phyloP scores from a whole-genome alignment of 2,888 invertebrate genomes.

The Neoaliturus tenellus region DNA sequence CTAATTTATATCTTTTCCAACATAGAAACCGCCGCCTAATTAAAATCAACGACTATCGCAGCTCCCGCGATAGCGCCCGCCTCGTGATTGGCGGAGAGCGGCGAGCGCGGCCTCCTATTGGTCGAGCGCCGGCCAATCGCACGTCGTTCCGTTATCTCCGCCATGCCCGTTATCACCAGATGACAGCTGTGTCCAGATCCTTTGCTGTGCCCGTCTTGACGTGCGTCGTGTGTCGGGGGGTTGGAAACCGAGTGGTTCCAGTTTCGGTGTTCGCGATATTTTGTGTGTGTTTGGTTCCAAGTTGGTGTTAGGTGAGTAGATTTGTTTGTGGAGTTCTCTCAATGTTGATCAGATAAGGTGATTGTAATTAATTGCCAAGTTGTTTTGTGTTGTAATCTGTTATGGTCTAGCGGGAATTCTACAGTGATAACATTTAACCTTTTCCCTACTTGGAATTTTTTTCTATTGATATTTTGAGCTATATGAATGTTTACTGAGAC shows the following conservation, averaged over 20 bases:
- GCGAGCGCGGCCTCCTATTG: background rate
- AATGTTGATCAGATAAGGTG: background rate
- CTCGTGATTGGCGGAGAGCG: constrained; percentile 23
- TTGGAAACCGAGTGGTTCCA: background rate
- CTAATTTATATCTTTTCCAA: background rate
- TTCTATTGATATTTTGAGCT: too few relatives aligned
- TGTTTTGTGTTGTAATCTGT: constrained; percentile 7
- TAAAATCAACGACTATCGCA: background rate
- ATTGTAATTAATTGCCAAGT: background rate
- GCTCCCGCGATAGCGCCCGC: background rate
- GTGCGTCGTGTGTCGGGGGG: background rate
- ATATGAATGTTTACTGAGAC: too few relatives aligned
- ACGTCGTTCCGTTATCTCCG: background rate
- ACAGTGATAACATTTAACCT: background rate
- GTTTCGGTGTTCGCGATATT: background rate
- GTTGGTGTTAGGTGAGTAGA: background rate
- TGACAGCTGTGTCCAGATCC: background rate
- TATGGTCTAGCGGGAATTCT: background rate
- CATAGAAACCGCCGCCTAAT: background rate
- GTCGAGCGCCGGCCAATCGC: constrained; percentile 7
- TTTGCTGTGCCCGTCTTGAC: background rate
- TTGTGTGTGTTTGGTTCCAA: background rate
- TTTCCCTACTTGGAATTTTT: too few relatives aligned
- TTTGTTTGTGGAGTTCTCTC: too few relatives aligned
- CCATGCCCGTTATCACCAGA: background rate